Evolutionary conservation across 2,888 invertebrate genomes (phyloP).

Genomic region (Xestia ashworthii): DNA sequence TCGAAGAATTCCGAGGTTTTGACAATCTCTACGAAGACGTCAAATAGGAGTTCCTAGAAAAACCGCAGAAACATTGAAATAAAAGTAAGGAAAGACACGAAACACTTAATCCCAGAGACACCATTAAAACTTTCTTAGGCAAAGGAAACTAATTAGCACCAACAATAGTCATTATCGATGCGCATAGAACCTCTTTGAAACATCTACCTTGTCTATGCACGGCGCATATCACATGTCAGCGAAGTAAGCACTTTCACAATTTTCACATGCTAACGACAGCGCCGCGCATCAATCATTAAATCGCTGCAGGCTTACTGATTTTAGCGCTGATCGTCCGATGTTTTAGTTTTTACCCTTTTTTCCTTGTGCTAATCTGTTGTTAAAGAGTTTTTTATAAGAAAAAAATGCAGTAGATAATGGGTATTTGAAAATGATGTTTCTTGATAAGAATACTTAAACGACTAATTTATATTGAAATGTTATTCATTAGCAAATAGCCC

Average conservation of each 20-base stretch:
- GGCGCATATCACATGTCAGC: constrained; percentile 44
- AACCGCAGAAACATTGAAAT: neutral
- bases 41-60: neutral
- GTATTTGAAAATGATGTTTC: neutral
- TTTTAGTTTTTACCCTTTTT: constrained; percentile 27
- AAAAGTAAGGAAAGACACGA: neutral
- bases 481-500: neutral
- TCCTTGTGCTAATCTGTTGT: constrained; percentile 2
- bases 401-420: neutral
- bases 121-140: constrained; percentile 22
- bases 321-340: constrained; percentile 19
- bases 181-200: constrained; percentile 31
- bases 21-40: neutral
- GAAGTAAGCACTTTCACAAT: constrained; percentile 63
- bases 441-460: neutral
- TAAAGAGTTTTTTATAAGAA: neutral
- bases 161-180: constrained; percentile 38
- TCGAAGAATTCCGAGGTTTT: neutral
- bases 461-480: neutral
- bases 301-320: constrained; percentile 34
- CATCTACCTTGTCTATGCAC: constrained; percentile 39
- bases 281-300: constrained; percentile 60
- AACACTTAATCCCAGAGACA: neutral
- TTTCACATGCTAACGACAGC: constrained; percentile 61
- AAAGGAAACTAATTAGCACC: constrained; percentile 30